A percentile compares a stretch with the other conserved stretches of the same genome.
Evolutionary conservation across 2,113 vertebrate genomes (phyloP).

Genomic region (Cyanistes caeruleus): DNA sequence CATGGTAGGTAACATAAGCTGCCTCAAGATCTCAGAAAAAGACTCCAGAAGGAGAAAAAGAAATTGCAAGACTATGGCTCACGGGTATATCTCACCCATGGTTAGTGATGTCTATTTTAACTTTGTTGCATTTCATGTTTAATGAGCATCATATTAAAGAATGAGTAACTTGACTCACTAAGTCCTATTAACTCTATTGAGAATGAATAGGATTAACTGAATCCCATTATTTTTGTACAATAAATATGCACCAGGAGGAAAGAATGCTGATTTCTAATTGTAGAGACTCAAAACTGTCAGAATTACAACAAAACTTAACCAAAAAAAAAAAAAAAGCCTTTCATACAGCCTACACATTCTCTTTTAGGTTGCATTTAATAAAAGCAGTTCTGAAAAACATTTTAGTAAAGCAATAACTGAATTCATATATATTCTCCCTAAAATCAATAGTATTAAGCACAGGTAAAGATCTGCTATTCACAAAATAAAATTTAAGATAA

Average conservation of each 20-base stretch:
- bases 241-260: neutral
- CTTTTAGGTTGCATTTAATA: neutral
- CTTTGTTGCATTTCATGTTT: neutral
- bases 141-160: neutral
- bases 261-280: neutral
- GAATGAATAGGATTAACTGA: neutral
- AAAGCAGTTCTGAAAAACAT: neutral
- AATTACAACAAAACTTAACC: neutral
- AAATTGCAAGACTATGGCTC: neutral
- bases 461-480: conserved; percentile 4
- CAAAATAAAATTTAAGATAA: neutral
- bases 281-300: neutral
- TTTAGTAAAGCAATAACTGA: neutral
- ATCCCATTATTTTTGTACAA: neutral
- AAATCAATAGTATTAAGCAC: conserved; percentile 23
- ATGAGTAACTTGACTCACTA: neutral
- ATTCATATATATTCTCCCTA: neutral
- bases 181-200: neutral
- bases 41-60: neutral
- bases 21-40: neutral
- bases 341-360: neutral
- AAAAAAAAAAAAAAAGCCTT: neutral
- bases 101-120: neutral
- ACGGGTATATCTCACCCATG: neutral
- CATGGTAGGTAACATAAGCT: neutral